Percentiles rank a stretch among this genome's conserved stretches.
Conservation (phyloP, 2,888 invertebrate genomes). For the Xestia rhomboidea region DNA sequence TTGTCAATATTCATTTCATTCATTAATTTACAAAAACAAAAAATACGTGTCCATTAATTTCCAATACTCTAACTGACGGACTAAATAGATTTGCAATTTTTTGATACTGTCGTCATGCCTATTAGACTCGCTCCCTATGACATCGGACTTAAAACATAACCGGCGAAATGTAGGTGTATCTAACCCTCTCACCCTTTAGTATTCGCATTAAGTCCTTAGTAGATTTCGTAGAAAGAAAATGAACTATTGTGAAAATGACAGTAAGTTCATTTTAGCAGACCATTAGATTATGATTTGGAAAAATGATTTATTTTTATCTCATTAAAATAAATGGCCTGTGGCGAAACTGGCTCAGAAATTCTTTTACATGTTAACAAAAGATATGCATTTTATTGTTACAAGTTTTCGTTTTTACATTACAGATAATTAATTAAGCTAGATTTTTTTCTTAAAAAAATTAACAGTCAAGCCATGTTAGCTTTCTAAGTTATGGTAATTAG, state of each 20-base stretch:
- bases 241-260: background rate
- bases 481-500: background rate
- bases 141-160: no score
- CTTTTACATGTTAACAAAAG: conserved; percentile 1
- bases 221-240: conserved; percentile 5
- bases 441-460: background rate
- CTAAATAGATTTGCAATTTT: no score
- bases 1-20: no score
- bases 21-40: no score
- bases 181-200: no score
- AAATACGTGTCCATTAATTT: no score
- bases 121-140: no score
- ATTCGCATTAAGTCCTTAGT: background rate
- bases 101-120: no score
- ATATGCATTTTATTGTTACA: background rate
- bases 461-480: background rate
- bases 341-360: background rate
- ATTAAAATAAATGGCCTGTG: background rate
- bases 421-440: background rate
- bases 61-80: no score
- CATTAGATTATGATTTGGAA: background rate
- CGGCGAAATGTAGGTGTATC: no score
- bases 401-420: conserved; percentile 12
- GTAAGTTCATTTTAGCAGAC: background rate
- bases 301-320: background rate